Conservation (phyloP, 2,888 invertebrate genomes). For the Drosophila kuntzei region DNA sequence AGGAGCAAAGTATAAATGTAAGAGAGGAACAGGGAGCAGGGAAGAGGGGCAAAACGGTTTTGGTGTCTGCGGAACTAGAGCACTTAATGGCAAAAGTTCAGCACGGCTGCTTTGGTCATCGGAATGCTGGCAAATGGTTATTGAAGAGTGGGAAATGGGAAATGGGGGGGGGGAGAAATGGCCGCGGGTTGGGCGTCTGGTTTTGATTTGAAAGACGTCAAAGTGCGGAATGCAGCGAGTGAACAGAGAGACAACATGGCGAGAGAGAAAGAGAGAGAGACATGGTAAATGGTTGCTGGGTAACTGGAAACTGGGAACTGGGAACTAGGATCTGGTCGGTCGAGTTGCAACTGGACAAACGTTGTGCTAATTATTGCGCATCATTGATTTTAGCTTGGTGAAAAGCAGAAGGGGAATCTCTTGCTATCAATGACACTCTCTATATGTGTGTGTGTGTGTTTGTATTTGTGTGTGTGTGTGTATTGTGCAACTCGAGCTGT, state of each 20-base stretch:
- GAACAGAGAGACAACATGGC: constrained; percentile 12
- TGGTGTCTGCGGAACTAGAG: constrained; percentile 52
- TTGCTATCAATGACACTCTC: constrained; percentile 71
- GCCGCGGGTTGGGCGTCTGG: constrained; percentile 60
- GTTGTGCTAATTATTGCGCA: constrained; percentile 79
- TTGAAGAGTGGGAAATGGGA: background rate
- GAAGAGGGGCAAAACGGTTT: background rate
- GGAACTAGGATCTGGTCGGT: constrained; percentile 10
- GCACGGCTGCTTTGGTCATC: constrained; percentile 44
- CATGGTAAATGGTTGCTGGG: constrained; percentile 28
- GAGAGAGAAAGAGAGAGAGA: constrained; percentile 6
- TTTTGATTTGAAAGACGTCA: constrained; percentile 78
- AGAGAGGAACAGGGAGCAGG: too few relatives aligned
- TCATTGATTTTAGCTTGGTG: constrained; percentile 62
- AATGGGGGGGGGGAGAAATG: background rate
- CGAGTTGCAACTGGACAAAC: constrained; percentile 44
- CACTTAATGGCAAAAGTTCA: constrained; percentile 61
- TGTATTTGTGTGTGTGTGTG: constrained; percentile 19
- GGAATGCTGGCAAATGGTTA: constrained; percentile 29
- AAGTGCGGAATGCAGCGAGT: constrained; percentile 61
- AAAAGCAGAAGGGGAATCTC: constrained; percentile 12
- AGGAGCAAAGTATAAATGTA: background rate
- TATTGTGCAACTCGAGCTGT: constrained; percentile 30
- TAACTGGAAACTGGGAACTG: background rate
- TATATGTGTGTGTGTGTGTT: constrained; percentile 19